Base-by-base conservation (phyloP, 2,888 invertebrate species). In the Pelosia muscerda region DNA sequence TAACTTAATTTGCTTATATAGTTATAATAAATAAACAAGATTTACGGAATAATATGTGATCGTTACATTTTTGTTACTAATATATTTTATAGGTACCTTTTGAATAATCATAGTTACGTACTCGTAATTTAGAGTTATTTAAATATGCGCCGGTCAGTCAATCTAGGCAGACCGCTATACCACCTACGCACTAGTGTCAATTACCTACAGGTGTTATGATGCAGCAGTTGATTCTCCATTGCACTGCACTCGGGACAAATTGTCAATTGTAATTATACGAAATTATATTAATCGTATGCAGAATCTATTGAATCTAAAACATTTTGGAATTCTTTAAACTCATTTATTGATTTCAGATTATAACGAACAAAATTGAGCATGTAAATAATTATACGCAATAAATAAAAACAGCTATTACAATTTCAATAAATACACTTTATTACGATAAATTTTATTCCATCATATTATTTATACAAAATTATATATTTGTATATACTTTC, bases 131-230 rank as follows among this genome's bases (percentile, higher is more conserved):
- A 49, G n/a, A 19, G 49, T n/a, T 9, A 73, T 71, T 81, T 71
- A 68, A n/a, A 69, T 62, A 73, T 72, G 68, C 71, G 72, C 62
- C 69, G 69, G 56, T 26, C 58, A 38, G 34, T 60, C 57, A 75
- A 57, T 22, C 34, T 57, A 58, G 31, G 23, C 38, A 63, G 55
- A 31, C 10, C 49, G 13, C 3, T 54, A 19, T 60, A 55, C 38
- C 67, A 64, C 68, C 61, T 65, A 81, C 73, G 66, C 62, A 62
- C 10, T 63, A 26, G 56, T 71, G 65, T 70, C 54, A 42, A 66
- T 68, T 65, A 66, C 68, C 78, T 69, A 81, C 80, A 81, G 77
- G 79, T 81, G 81, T 79, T 77, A 76, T 19, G 25, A 69, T 67
- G 69, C 73, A 78, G 71, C 64, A 74, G 71, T 63, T 49, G 49